phyloP scores from a whole-genome alignment of 2,113 vertebrate genomes.

The Aramus guarauna region DNA sequence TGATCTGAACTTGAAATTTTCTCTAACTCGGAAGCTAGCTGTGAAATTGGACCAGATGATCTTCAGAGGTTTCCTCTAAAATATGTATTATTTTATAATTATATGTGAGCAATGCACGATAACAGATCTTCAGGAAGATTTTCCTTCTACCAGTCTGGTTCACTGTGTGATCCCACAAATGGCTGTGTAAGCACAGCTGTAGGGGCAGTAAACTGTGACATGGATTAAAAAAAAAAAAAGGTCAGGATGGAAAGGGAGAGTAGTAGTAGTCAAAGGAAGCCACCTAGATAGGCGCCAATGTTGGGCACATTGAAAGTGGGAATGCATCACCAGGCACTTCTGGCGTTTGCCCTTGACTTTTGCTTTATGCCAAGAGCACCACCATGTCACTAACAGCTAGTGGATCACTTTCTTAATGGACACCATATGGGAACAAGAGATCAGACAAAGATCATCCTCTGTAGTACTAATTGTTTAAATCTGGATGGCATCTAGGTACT shows the following conservation, averaged over 20 bases:
- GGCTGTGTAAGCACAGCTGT: not conserved
- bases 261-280: not conserved
- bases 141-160: accelerated
- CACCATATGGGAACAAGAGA: not conserved
- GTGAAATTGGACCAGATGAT: not conserved
- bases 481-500: not conserved
- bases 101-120: not conserved
- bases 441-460: not conserved
- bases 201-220: not conserved
- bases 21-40: not conserved
- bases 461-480: not conserved
- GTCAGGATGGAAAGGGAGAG: not conserved
- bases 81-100: not conserved
- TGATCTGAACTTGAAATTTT: not conserved
- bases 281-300: accelerated
- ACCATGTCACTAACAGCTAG: not conserved
- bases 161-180: not conserved
- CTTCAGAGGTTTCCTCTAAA: not conserved
- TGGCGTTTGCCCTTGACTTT: not conserved
- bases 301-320: not conserved
- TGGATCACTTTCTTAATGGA: not conserved
- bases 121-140: not conserved
- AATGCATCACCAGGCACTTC: not conserved
- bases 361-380: not conserved
- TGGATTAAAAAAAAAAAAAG: not conserved